These are phyloP conservation scores for Episyrphus balteatus DNA, from an alignment of 1,140 invertebrate genomes.

Conservation along the genomic window DNA sequence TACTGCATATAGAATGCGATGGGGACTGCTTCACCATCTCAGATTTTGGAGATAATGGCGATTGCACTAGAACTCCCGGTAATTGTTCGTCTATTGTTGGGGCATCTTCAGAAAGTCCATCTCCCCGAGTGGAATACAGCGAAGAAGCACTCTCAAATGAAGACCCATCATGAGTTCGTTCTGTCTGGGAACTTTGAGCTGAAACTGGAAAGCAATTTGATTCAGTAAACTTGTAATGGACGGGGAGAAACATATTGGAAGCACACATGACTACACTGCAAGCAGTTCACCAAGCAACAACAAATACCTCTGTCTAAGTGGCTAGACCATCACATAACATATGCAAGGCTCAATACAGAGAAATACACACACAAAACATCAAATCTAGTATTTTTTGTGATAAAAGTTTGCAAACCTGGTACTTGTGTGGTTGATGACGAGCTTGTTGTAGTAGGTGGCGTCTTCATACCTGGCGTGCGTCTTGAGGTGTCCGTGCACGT, in stretches of 20 bases:
- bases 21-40: constrained; percentile 30
- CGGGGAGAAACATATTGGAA: not conserved
- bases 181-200: constrained; percentile 40
- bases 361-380: not conserved
- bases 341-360: not conserved
- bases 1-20: constrained; percentile 46
- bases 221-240: not conserved
- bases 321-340: too few relatives aligned
- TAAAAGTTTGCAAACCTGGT: constrained; percentile 31
- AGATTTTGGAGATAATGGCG: constrained; percentile 16
- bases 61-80: constrained; percentile 9
- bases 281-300: too few relatives aligned
- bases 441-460: constrained; percentile 34
- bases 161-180: constrained; percentile 54
- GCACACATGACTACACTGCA: not conserved
- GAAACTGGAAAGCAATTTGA: constrained; percentile 17
- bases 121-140: constrained; percentile 59
- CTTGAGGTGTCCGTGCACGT: constrained; percentile 66
- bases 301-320: too few relatives aligned
- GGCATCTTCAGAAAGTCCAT: constrained; percentile 46
- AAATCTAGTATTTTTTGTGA: not conserved
- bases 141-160: constrained; percentile 73
- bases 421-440: constrained; percentile 37
- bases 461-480: constrained; percentile 45
- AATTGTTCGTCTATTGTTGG: constrained; percentile 14